Evolutionary conservation across 2,888 invertebrate genomes (phyloP), one percentile per base, ranked within the genome.

Genomic region (Pyrrhosoma nymphula): DNA sequence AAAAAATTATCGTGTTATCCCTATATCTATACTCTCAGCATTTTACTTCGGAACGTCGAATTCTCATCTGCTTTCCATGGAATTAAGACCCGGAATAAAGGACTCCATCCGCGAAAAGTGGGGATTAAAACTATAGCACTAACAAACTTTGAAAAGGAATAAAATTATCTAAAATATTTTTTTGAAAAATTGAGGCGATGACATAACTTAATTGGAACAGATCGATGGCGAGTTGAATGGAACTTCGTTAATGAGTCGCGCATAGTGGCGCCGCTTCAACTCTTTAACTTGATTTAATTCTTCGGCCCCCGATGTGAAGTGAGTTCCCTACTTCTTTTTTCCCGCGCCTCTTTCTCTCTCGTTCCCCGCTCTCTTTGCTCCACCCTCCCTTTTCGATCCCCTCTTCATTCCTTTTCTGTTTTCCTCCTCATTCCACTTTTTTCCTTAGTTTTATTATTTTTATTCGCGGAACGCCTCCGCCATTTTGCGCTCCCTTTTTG

Each of bases 231-330:
- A 63, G 69, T 39, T 93, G 93, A 93, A 93, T 93, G 93, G 93
- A 93, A 63, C 93, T 93, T 93, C 93, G 69, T 93, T 93, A 93
- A 93, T 93, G 93, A 93, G 93, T 93, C 93, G 47, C 47, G 20
- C 12, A 93, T 47, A 93, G 93, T 93, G 93, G 93, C 93, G 93
- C 93, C 93, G 93, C 93, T 93, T 82, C 93, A 69, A 93, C 69
- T 93, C 93, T 39, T 47, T 82, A 82, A 63, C 93, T 93, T 93
- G 69, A 93, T 69, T 93, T 93, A 69, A 91, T 93, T 47, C 47
- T 69, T 39, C 75, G 69, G 75, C 20, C 93, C 35, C 35, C 47
- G 55, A 55, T 75, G 63, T 63, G 63, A 63, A 93, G 82, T 82
- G 82, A 82, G 35, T 82, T 69, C 69, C 69, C 10, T n/a, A 0